These are phyloP conservation scores for Apamea crenata DNA, from an alignment of 2,888 invertebrate genomes.

Conservation along the genomic window DNA sequence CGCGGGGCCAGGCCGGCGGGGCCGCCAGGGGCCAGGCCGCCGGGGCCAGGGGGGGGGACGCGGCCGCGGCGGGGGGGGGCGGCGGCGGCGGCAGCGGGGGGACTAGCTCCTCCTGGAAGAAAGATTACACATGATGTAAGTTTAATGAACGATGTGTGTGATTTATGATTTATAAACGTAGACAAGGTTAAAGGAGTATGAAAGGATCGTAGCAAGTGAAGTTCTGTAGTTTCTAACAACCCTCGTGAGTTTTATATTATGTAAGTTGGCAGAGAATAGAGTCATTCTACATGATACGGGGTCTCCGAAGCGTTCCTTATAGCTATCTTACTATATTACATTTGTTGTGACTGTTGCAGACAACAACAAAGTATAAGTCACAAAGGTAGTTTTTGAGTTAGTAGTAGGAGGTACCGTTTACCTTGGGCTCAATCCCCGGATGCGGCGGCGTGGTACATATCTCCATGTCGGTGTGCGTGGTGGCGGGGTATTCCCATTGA, in stretches of 20 bases:
- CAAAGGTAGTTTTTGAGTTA: not conserved
- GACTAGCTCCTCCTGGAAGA: conserved; percentile 55
- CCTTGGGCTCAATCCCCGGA: conserved; percentile 73
- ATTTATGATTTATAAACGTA: too few species aligned
- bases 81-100: conserved; percentile 34
- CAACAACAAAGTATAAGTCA: not conserved
- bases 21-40: conserved; percentile 50
- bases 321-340: not conserved
- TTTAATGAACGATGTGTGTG: not conserved
- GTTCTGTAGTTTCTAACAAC: not conserved
- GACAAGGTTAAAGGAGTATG: not conserved
- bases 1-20: conserved; percentile 66
- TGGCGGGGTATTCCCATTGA: conserved; percentile 91
- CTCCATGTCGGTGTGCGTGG: conserved; percentile 87
- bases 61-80: conserved; percentile 61
- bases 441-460: conserved; percentile 89
- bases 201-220: not conserved
- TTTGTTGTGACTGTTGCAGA: not conserved
- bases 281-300: too few species aligned
- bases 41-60: conserved; percentile 38
- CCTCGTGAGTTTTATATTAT: not conserved
- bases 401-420: conserved; percentile 31
- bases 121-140: not conserved
- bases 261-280: too few species aligned
- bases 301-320: too few species aligned